Percentiles rank a stretch among this genome's conserved stretches.
Conservation (phyloP, 2,113 vertebrate genomes). For the Helogale parvula region DNA sequence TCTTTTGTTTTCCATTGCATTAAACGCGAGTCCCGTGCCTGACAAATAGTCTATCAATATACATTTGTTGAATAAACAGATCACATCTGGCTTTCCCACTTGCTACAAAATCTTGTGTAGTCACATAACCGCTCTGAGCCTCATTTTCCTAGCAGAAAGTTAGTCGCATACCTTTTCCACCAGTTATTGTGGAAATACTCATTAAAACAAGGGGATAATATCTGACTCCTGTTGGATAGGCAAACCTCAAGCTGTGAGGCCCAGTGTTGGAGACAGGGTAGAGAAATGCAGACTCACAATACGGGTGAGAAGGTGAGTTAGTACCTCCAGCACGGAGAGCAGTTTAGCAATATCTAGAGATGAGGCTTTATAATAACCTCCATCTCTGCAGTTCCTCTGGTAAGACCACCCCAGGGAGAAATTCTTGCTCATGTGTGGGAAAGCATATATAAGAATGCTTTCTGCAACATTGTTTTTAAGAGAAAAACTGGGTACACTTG, state of each 20-base stretch:
- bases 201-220: not conserved
- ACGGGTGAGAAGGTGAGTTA: not conserved
- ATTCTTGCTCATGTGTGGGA: not conserved
- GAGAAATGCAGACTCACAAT: not conserved
- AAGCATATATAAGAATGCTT: not conserved
- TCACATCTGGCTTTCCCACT: not conserved
- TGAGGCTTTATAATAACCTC: not conserved
- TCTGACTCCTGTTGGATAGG: not conserved
- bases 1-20: not conserved
- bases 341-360: not conserved
- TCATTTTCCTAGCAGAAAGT: not conserved
- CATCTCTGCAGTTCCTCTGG: not conserved
- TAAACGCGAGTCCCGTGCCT: not conserved
- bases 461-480: not conserved
- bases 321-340: not conserved
- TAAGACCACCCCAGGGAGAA: not conserved
- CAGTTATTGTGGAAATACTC: not conserved
- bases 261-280: not conserved
- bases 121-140: not conserved
- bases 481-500: not conserved
- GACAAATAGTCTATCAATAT: not conserved
- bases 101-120: not conserved
- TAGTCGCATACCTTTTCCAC: not conserved
- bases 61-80: not conserved
- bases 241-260: not conserved